phyloP scores from a whole-genome alignment of 1,140 invertebrate genomes.

The Psilanteris sp. region DNA sequence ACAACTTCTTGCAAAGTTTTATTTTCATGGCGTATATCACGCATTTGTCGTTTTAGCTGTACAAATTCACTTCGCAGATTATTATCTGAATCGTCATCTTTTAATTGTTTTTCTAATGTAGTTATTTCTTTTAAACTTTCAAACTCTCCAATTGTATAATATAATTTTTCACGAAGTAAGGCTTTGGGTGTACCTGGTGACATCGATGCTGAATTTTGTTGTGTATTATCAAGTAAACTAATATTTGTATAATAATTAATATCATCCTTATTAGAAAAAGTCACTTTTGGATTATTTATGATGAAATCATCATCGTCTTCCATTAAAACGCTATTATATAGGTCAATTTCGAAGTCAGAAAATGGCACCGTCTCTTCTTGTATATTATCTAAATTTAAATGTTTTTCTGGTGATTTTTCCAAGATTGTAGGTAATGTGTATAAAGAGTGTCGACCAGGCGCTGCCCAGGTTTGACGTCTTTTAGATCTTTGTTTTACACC shows the following conservation, averaged over 20 bases:
- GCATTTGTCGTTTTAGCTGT: conserved; percentile 18
- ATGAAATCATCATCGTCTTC: conserved; percentile 21
- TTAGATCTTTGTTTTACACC: conserved; percentile 5
- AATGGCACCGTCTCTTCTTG: conserved; percentile 13
- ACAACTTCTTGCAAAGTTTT: neutral
- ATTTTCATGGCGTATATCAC: conserved; percentile 10
- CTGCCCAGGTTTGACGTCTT: conserved; percentile 49
- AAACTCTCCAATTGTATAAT: conserved; percentile 56
- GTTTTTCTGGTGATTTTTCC: conserved; percentile 19
- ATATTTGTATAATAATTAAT: neutral
- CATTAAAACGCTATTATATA: conserved; percentile 14
- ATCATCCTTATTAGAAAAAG: conserved; percentile 11
- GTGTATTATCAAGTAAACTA: neutral
- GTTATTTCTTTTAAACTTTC: conserved; percentile 66
- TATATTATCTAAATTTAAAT: neutral
- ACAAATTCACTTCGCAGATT: conserved; percentile 9
- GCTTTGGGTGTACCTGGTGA: conserved; percentile 67
- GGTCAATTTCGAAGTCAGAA: conserved; percentile 30
- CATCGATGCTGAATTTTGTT: neutral
- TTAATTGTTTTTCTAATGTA: conserved; percentile 70
- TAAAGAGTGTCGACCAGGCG: neutral
- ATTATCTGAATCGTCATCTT: conserved; percentile 39
- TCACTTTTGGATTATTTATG: too few species aligned
- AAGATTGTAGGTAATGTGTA: conserved; percentile 4
- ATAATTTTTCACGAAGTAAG: conserved; percentile 59